Evolutionary conservation across 2,797 vertebrate genomes (phyloP).

Genomic region (Hypotaenidia okinawae): DNA sequence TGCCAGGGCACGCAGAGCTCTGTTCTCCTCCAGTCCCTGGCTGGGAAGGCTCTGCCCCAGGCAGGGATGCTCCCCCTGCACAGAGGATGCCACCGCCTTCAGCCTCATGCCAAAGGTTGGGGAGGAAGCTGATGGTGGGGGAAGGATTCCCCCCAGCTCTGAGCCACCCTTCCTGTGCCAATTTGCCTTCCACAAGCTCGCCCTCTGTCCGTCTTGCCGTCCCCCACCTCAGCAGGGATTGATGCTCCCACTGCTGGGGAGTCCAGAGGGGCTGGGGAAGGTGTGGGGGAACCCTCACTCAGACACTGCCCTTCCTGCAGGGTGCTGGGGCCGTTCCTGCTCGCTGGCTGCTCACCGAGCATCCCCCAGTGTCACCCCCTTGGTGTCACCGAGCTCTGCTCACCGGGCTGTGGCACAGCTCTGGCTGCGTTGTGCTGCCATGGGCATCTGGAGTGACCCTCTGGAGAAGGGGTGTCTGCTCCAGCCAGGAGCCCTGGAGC

Average conservation of each 20-base stretch:
- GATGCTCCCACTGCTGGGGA: neutral
- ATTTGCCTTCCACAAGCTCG: rapidly evolving
- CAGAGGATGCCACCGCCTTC: neutral
- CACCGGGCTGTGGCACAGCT: neutral
- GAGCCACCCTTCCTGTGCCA: neutral
- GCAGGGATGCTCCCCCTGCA: neutral
- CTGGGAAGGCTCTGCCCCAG: neutral
- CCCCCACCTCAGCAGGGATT: rapidly evolving
- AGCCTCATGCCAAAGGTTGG: neutral
- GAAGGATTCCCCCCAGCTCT: neutral
- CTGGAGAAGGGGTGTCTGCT: neutral
- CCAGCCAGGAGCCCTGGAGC: neutral
- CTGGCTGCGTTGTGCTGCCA: neutral
- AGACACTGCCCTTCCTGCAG: neutral
- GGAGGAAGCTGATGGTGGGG: neutral
- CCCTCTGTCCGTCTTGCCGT: neutral
- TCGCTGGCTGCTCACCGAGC: neutral
- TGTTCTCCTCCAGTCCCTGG: neutral
- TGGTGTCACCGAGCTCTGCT: neutral
- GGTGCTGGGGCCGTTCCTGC: rapidly evolving
- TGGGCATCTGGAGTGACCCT: rapidly evolving
- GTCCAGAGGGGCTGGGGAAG: rapidly evolving
- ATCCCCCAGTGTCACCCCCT: neutral
- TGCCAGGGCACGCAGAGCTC: neutral
- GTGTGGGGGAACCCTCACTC: neutral